Evolutionary conservation across 2,797 vertebrate genomes (phyloP).

Genomic region (Lutra lutra): DNA sequence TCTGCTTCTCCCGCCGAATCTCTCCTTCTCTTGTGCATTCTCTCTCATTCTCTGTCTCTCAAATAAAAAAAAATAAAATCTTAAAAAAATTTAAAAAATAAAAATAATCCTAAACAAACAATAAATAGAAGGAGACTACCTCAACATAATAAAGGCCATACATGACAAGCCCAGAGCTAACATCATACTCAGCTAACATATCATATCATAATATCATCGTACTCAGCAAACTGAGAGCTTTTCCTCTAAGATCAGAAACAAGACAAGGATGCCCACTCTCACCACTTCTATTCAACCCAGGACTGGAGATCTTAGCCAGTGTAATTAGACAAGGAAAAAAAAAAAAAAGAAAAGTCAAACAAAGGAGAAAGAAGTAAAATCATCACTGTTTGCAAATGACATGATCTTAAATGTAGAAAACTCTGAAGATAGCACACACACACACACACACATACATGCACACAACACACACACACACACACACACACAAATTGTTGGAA

Average conservation of each 20-base stretch:
- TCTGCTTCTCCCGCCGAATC: too few species aligned
- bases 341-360: background rate
- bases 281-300: background rate
- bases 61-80: too few species aligned
- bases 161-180: background rate
- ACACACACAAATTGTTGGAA: background rate
- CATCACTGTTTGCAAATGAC: background rate
- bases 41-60: too few species aligned
- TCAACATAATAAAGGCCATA: background rate
- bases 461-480: background rate
- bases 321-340: background rate
- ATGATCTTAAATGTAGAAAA: background rate
- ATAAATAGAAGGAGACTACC: background rate
- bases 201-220: background rate
- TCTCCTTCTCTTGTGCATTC: too few species aligned
- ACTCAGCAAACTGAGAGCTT: background rate
- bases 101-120: background rate
- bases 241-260: background rate
- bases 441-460: too few species aligned
- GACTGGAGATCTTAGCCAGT: background rate
- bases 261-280: background rate
- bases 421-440: background rate
- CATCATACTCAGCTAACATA: background rate
- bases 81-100: background rate
- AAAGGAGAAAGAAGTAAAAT: background rate